These are phyloP conservation scores for Sminthopsis crassicaudata DNA, from an alignment of 2,113 vertebrate genomes.

Conservation along the genomic window DNA sequence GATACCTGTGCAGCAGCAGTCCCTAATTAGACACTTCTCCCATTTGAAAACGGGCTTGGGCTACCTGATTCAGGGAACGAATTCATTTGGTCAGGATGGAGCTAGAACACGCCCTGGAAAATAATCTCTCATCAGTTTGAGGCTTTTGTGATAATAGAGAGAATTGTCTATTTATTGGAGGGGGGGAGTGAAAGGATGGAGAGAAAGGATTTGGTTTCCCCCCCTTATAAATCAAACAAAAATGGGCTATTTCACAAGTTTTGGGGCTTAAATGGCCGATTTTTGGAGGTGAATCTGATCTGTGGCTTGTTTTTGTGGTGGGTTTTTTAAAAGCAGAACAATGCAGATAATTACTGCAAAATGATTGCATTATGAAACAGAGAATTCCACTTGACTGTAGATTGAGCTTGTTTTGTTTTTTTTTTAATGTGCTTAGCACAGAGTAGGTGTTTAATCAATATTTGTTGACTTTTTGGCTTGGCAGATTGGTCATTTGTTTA, in stretches of 20 bases:
- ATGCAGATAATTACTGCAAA: not conserved
- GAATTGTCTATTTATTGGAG: conserved; percentile 40
- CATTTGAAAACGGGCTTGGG: conserved; percentile 35
- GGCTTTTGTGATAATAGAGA: conserved; percentile 66
- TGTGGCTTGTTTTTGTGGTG: not conserved
- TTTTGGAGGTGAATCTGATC: not conserved
- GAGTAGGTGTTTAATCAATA: not conserved
- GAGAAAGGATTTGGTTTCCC: not conserved
- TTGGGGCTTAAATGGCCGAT: conserved; percentile 18
- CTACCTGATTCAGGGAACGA: conserved; percentile 36
- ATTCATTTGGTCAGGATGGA: conserved; percentile 70
- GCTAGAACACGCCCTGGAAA: conserved; percentile 71
- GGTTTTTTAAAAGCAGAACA: not conserved
- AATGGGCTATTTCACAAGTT: conserved; percentile 17
- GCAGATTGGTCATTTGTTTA: not conserved
- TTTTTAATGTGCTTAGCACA: not conserved
- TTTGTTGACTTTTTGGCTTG: not conserved
- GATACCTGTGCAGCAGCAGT: conserved; percentile 49
- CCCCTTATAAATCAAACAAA: not conserved
- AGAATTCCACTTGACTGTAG: not conserved
- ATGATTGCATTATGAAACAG: not conserved
- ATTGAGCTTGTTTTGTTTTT: not conserved
- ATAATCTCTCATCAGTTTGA: conserved; percentile 55
- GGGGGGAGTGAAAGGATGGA: not conserved
- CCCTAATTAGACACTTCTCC: conserved; percentile 36